Base-by-base conservation (phyloP, 2,888 invertebrate genomes). In the Rapana venosa region DNA sequence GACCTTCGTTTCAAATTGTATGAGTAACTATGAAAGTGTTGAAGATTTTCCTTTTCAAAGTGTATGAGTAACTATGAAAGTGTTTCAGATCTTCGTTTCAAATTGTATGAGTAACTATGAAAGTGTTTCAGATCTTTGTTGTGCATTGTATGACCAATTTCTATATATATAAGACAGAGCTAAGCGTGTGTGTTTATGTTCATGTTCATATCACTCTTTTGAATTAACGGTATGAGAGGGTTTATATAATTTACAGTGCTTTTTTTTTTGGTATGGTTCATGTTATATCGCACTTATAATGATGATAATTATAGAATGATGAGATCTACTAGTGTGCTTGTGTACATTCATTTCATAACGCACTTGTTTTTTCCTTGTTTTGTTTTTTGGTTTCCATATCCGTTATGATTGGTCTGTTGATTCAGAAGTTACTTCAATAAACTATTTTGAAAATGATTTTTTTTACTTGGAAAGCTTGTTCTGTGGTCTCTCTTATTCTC, bases 371-470 rank as follows among this genome's bases (percentile, higher is more conserved):
- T 13, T n/a, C n/a, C n/a, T n/a, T n/a, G n/a, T n/a, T n/a, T n/a
- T n/a, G n/a, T n/a, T n/a, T n/a, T 30, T 70, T 70, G 22, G 5
- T 70, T 15, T 30, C 32, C 30, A 30, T 77, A 32, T 32, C 77
- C 77, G 32, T 77, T 15, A 11, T 77, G 77, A 77, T 77, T 77
- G 77, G 11, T 32, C 32, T 30, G 77, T 77, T n/a, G 30, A 77
- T 77, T 77, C 0, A n/a, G 77, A 77, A 30, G 30, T 32, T 8
- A 30, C 13, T 77, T 13, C n/a, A n/a, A 30, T 70, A 77, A 77
- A 70, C 20, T 77, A 77, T 77, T 32, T 77, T 77, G 77, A 77
- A n/a, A n/a, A n/a, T n/a, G n/a, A n/a, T n/a, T n/a, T n/a, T n/a
- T n/a, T n/a, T n/a, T n/a, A n/a, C n/a, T n/a, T n/a, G n/a, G n/a